phyloP scores from a whole-genome alignment of 1,140 invertebrate species.

The Conus ventricosus region DNA sequence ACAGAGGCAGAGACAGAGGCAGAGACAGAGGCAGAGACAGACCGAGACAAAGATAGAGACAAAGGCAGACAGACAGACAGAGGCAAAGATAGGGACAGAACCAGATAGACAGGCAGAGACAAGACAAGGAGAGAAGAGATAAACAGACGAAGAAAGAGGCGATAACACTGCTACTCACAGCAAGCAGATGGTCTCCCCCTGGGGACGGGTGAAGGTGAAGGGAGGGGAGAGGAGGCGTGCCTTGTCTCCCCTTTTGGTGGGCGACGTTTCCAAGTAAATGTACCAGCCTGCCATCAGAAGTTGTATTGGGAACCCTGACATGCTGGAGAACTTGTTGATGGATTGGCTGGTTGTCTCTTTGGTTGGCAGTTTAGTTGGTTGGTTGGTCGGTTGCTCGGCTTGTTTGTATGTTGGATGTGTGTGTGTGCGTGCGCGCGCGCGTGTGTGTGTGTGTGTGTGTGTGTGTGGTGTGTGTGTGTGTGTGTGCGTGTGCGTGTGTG shows the following conservation, averaged over 20 bases:
- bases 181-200: background rate
- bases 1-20: background rate
- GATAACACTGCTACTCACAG: background rate
- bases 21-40: background rate
- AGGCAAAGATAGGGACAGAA: background rate
- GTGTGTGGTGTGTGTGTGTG: no score
- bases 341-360: background rate
- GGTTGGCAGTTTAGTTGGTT: background rate
- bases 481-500: no score
- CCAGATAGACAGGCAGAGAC: background rate
- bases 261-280: constrained; percentile 41
- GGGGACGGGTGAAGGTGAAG: background rate
- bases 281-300: constrained; percentile 34
- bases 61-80: background rate
- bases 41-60: background rate
- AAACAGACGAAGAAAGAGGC: background rate
- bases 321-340: no score
- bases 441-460: no score
- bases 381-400: background rate
- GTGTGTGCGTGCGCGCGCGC: no score
- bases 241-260: constrained; percentile 5
- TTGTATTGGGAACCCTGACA: no score
- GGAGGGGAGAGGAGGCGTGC: constrained; percentile 33
- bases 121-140: no score
- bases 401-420: no score